Base-by-base conservation (phyloP, 2,797 vertebrate genomes). In the Lagodon rhomboides region DNA sequence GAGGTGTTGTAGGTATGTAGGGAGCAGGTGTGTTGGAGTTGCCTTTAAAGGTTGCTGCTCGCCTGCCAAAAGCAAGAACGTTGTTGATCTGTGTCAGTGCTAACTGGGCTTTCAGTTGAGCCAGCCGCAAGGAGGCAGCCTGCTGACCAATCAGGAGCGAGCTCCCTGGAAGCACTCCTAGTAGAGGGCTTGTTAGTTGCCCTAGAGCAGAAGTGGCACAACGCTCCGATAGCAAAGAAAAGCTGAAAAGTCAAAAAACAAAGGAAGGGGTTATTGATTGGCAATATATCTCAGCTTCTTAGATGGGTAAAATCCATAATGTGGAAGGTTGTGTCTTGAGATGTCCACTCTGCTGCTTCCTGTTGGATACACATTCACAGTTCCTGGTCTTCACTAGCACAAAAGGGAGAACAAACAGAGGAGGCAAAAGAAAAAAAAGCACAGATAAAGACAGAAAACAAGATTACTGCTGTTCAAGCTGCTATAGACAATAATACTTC, bases 41-140 rank as follows among this genome's bases (percentile, higher is more conserved):
- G 16, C 67, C n/a, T n/a, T 79, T 61, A 47, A 88, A 84, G n/a
- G 62, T 75, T 1, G 41, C 3, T 2, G 68, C 66, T 71, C 49
- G 56, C 16, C 63, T 84, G 15, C 75, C 88, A 90, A 86, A 61
- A 84, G 93, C 88, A 27, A 95, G 72, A 23, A 92, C 89, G 1
- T 67, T 88, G 84, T 77, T 89, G 30, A 94, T 88, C 61, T 93
- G 91, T 0, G 83, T 87, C 53, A 93, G 60, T 0, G 84, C 58
- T 76, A 96, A 89, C 80, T 93, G 96, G 53, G 96, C 94, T 92
- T 96, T 95, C 92, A 96, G 93, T 55, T 96, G 96, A 87, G 95
- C 96, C 85, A 97, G 94, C 91, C 91, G 95, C 85, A 97, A 96
- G 92, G 95, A 95, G 27, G 81, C 77, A 93, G 96, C 93, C 66